A percentile compares a stretch with the other conserved stretches of the same genome.
Evolutionary conservation across 2,888 invertebrate genomes (phyloP).

Genomic region (Notocelia uddmanniana): DNA sequence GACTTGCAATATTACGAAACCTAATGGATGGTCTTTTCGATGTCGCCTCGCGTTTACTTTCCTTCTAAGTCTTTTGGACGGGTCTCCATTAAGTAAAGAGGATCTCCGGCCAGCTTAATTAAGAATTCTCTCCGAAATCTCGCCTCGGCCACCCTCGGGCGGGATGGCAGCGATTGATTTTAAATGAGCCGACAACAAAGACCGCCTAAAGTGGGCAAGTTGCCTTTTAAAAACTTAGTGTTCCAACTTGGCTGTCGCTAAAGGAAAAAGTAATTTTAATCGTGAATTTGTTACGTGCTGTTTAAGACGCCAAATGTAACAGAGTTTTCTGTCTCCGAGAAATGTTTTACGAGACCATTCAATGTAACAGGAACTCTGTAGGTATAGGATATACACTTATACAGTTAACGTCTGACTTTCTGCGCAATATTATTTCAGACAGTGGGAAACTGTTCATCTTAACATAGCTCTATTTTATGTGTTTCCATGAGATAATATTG

Average conservation of each 20-base stretch:
- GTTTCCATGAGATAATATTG: slow-evolving; percentile 22
- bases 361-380: slow-evolving; percentile 16
- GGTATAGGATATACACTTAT: not conserved
- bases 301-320: slow-evolving; percentile 44
- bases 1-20: slow-evolving; percentile 39
- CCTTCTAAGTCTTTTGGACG: slow-evolving; percentile 74
- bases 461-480: not conserved
- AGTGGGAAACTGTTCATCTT: slow-evolving; percentile 17
- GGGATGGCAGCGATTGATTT: slow-evolving; percentile 82
- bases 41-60: slow-evolving; percentile 71
- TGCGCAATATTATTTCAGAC: slow-evolving; percentile 24
- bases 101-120: slow-evolving; percentile 80
- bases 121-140: slow-evolving; percentile 83
- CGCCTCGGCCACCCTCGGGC: slow-evolving; percentile 71
- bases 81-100: slow-evolving; percentile 81
- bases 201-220: slow-evolving; percentile 64
- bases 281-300: slow-evolving; percentile 35
- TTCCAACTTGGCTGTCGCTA: slow-evolving; percentile 54
- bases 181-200: slow-evolving; percentile 80
- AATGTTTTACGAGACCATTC: slow-evolving; percentile 30
- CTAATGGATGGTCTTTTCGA: slow-evolving; percentile 61
- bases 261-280: slow-evolving; percentile 40
- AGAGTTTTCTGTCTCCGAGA: slow-evolving; percentile 34
- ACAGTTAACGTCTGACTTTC: slow-evolving; percentile 4
- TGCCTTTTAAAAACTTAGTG: slow-evolving; percentile 70